Evolutionary conservation across 2,797 vertebrate species (phyloP).

Genomic region (Hydrocynus forskahlii): DNA sequence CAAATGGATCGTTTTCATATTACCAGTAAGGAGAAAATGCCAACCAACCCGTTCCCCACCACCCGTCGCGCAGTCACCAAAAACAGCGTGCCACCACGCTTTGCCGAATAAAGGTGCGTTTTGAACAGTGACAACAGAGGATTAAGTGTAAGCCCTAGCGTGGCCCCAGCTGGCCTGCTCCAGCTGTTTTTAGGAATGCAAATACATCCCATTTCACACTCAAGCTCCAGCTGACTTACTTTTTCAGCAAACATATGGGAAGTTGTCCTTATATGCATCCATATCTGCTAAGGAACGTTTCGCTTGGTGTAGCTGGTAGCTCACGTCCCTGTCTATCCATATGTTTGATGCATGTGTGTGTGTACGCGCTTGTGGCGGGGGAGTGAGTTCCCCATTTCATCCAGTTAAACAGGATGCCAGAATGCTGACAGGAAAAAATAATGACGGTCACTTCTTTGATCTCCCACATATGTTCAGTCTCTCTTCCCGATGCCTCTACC

Average conservation of each 20-base stretch:
- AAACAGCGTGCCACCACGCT: conserved; percentile 35
- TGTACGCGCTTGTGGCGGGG: background rate
- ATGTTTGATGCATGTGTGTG: conserved; percentile 39
- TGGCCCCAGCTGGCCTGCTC: conserved; percentile 5
- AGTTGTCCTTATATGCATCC: conserved; percentile 4
- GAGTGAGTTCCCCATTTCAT: conserved; percentile 43
- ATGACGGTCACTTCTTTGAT: conserved; percentile 57
- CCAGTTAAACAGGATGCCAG: conserved; percentile 52
- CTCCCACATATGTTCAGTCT: conserved; percentile 58
- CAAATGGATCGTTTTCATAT: background rate
- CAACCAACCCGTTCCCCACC: conserved; percentile 60
- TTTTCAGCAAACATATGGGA: conserved; percentile 4
- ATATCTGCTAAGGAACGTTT: conserved; percentile 40
- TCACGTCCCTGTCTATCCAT: conserved; percentile 52
- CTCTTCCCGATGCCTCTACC: conserved; percentile 34
- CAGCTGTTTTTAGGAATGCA: conserved; percentile 23
- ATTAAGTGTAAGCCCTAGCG: conserved; percentile 56
- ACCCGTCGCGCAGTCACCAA: conserved; percentile 34
- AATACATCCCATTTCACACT: background rate
- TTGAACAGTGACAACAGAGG: conserved; percentile 46
- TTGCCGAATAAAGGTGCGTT: conserved; percentile 50
- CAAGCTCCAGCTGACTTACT: conserved; percentile 8
- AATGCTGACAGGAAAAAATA: conserved; percentile 57
- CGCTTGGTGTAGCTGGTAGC: conserved; percentile 15
- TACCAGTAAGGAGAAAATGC: conserved; percentile 43